These are phyloP conservation scores for Drosophila gaucha DNA, from an alignment of 2,888 invertebrate genomes.

Conservation along the genomic window DNA sequence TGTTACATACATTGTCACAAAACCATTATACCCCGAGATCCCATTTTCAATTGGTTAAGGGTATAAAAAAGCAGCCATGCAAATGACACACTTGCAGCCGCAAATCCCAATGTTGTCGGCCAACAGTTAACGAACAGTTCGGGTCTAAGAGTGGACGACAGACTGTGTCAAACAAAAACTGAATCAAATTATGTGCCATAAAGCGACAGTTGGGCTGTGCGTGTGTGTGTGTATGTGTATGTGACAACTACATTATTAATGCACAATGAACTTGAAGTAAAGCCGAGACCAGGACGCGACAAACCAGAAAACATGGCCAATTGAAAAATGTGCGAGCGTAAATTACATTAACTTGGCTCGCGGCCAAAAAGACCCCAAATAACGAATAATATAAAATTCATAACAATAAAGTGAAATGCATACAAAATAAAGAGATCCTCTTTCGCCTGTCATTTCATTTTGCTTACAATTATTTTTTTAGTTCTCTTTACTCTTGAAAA, in stretches of 20 bases:
- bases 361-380: slow-evolving; percentile 9
- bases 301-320: slow-evolving; percentile 66
- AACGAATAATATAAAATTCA: slow-evolving; percentile 21
- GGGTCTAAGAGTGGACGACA: slow-evolving; percentile 23
- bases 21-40: too few relatives aligned
- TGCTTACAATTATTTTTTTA: slow-evolving; percentile 48
- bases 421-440: slow-evolving; percentile 38
- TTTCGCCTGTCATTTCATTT: slow-evolving; percentile 57
- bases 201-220: slow-evolving; percentile 5
- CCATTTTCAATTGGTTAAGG: too few relatives aligned
- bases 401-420: slow-evolving; percentile 15
- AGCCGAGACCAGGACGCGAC: slow-evolving; percentile 46
- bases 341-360: slow-evolving; percentile 58
- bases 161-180: slow-evolving; percentile 42
- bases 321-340: slow-evolving; percentile 56
- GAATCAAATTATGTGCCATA: slow-evolving; percentile 48
- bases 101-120: slow-evolving; percentile 50
- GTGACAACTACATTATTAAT: slow-evolving; percentile 77
- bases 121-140: slow-evolving; percentile 35
- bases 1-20: too few relatives aligned
- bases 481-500: slow-evolving; percentile 36
- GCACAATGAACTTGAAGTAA: slow-evolving; percentile 70
- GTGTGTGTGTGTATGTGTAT: slow-evolving; percentile 1
- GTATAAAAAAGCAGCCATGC: slow-evolving; percentile 44
- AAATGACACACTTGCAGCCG: slow-evolving; percentile 45